Percentiles rank a stretch among this genome's conserved stretches.
These are phyloP conservation scores for Dicyrtomina minuta DNA, from an alignment of 2,888 invertebrate species.

Conservation along the genomic window DNA sequence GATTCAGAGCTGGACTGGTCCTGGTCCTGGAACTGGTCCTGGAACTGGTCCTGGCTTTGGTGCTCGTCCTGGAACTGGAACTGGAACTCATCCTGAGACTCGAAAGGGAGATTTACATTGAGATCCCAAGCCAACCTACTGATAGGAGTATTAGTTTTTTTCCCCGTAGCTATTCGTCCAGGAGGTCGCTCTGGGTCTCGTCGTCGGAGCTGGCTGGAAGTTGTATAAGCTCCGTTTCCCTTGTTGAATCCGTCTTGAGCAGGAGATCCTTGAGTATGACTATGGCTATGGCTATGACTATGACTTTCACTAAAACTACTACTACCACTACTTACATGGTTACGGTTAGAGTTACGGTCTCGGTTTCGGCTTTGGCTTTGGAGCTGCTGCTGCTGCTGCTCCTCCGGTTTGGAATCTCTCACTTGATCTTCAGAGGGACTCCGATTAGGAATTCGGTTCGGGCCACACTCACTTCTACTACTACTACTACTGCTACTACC, in stretches of 20 bases:
- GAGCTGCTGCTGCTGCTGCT: no score
- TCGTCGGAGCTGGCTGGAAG: no score
- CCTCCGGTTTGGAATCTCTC: background rate
- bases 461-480: background rate
- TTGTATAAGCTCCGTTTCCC: no score
- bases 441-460: background rate
- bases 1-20: no score
- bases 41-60: no score
- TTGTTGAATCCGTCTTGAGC: no score
- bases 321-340: background rate
- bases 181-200: no score
- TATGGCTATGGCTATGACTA: background rate
- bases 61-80: background rate
- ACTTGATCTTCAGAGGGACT: background rate
- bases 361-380: background rate
- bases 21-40: no score
- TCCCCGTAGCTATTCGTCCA: no score
- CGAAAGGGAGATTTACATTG: no score
- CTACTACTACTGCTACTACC: background rate
- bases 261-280: background rate
- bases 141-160: background rate
- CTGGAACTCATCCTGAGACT: conserved; percentile 2
- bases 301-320: background rate
- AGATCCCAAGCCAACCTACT: no score
- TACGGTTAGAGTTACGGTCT: background rate